Conservation (phyloP, 2,113 vertebrate species). For the Uropsilus gracilis region DNA sequence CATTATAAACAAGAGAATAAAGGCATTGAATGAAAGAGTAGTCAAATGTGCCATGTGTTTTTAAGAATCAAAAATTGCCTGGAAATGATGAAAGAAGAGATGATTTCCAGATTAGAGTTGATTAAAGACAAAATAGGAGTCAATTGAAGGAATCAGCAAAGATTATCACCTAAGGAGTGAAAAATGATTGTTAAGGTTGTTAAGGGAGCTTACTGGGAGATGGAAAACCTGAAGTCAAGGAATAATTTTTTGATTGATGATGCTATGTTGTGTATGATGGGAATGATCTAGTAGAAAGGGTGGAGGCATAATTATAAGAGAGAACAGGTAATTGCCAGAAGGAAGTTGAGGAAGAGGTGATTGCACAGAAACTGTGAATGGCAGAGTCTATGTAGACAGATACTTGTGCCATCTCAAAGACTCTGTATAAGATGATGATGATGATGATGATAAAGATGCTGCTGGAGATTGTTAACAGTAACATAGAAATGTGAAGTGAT, state of each 20-base stretch:
- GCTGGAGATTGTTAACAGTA: not conserved
- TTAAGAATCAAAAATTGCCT: not conserved
- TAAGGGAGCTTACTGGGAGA: not conserved
- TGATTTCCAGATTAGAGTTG: not conserved
- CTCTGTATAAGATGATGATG: not conserved
- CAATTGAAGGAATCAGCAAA: not conserved
- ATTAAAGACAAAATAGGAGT: not conserved
- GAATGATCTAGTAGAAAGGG: not conserved
- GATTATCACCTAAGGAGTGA: not conserved
- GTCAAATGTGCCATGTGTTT: not conserved
- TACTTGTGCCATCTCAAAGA: not conserved
- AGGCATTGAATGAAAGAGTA: not conserved
- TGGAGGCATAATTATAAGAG: not conserved
- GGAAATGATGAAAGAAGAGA: not conserved
- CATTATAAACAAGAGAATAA: not conserved
- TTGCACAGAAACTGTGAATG: not conserved
- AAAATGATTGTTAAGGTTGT: not conserved
- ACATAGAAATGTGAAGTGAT: not conserved
- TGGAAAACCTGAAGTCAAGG: not conserved
- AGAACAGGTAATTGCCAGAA: not conserved
- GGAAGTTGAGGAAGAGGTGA: not conserved
- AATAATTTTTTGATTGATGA: not conserved
- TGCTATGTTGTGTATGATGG: not conserved
- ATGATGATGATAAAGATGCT: not conserved
- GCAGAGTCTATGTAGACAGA: not conserved